phyloP scores from a whole-genome alignment of 2,888 invertebrate genomes.

The Melipona beecheii region DNA sequence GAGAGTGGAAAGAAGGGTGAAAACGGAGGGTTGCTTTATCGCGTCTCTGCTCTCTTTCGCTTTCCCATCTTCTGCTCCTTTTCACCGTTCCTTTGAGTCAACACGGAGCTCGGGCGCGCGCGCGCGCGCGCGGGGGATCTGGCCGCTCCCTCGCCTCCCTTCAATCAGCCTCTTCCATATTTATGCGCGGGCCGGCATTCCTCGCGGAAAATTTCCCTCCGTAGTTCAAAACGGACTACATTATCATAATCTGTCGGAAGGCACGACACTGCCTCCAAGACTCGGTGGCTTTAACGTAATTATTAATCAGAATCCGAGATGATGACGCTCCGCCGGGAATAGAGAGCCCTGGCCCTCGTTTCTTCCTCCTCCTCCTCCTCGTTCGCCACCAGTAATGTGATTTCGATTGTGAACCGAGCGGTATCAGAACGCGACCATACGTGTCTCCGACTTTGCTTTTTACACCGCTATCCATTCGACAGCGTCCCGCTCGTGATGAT shows the following conservation, averaged over 20 bases:
- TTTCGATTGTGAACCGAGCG: slow-evolving; percentile 43
- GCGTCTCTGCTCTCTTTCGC: slow-evolving; percentile 22
- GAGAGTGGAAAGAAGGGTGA: neutral
- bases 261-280: slow-evolving; percentile 59
- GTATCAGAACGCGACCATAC: slow-evolving; percentile 12
- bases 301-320: slow-evolving; percentile 69
- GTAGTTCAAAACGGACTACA: slow-evolving; percentile 77
- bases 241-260: slow-evolving; percentile 78
- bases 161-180: slow-evolving; percentile 80
- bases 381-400: slow-evolving; percentile 17
- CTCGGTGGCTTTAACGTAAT: slow-evolving; percentile 69
- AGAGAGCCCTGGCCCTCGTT: neutral
- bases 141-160: slow-evolving; percentile 62
- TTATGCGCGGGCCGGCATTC: slow-evolving; percentile 71
- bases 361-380: neutral
- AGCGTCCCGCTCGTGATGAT: too few species aligned
- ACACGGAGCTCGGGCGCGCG: slow-evolving; percentile 41
- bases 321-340: slow-evolving; percentile 52
- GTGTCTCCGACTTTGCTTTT: neutral
- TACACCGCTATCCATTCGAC: too few species aligned
- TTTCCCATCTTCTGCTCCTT: slow-evolving; percentile 49
- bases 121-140: slow-evolving; percentile 41
- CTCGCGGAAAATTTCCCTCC: slow-evolving; percentile 72
- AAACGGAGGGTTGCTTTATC: slow-evolving; percentile 28
- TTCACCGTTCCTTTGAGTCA: slow-evolving; percentile 58